phyloP scores from a whole-genome alignment of 2,888 invertebrate species.

The Macrosoma leucophasiata region DNA sequence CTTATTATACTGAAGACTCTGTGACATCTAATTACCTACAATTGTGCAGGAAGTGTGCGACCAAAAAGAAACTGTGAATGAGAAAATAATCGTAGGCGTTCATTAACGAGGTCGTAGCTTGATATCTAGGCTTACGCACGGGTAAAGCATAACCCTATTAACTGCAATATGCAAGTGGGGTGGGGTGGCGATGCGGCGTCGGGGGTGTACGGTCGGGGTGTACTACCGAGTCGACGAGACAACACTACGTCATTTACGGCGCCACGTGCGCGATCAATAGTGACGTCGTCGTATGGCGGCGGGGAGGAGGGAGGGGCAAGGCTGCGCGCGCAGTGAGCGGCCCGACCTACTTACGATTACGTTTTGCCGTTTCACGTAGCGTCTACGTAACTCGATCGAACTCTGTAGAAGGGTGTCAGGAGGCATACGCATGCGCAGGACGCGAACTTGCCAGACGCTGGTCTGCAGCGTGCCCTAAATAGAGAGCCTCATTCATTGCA shows the following conservation, averaged over 20 bases:
- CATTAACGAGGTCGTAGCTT: conserved; percentile 26
- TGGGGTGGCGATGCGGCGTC: conserved; percentile 29
- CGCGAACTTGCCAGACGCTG: conserved; percentile 35
- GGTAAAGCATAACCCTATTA: conserved; percentile 31
- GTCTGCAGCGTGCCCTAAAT: conserved; percentile 42
- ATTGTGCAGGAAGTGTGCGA: too few species aligned
- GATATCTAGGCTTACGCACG: conserved; percentile 34
- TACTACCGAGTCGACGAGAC: conserved; percentile 53
- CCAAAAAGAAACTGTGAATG: conserved; percentile 8
- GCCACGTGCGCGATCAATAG: conserved; percentile 73
- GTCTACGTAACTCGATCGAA: conserved; percentile 68
- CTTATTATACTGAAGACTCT: too few species aligned
- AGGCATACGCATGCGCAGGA: conserved; percentile 38
- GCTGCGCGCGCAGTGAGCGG: conserved; percentile 57
- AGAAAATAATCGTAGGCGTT: conserved; percentile 18
- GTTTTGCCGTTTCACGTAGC: conserved; percentile 56
- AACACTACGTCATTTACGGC: conserved; percentile 69
- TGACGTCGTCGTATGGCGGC: conserved; percentile 56
- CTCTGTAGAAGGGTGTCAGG: conserved; percentile 30
- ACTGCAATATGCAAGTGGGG: conserved; percentile 42
- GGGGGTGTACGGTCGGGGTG: conserved; percentile 38
- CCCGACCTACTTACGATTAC: conserved; percentile 69
- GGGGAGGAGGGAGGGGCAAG: conserved; percentile 21
- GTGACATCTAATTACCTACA: too few species aligned
- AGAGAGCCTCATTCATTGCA: conserved; percentile 33